Conservation (phyloP, 2,797 vertebrate genomes). For the Silurus lanzhouensis region DNA sequence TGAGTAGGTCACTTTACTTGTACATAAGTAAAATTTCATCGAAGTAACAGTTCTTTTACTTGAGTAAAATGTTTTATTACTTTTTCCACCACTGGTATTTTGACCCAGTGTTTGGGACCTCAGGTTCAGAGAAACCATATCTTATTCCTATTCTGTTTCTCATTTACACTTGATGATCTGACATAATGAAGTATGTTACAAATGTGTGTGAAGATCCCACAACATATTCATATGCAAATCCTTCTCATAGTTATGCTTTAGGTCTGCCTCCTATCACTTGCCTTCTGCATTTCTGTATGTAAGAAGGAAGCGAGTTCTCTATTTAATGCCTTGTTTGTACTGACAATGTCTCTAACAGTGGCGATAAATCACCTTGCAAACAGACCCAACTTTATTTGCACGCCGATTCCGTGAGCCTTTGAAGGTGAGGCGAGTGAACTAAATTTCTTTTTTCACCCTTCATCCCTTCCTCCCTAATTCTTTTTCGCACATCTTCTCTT, state of each 20-base stretch:
- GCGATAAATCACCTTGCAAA: conserved; percentile 49
- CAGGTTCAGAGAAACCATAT: not conserved
- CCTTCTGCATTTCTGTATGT: not conserved
- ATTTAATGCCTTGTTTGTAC: conserved; percentile 25
- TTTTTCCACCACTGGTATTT: no score
- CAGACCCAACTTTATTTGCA: conserved; percentile 48
- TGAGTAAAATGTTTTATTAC: no score
- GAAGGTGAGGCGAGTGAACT: conserved; percentile 43
- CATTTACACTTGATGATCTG: not conserved
- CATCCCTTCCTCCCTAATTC: conserved; percentile 30
- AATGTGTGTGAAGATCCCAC: not conserved
- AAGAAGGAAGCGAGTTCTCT: conserved; percentile 13
- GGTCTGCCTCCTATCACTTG: not conserved
- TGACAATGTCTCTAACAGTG: conserved; percentile 23
- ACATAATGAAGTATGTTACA: not conserved
- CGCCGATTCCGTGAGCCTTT: conserved; percentile 44
- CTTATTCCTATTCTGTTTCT: not conserved
- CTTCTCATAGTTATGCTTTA: not conserved
- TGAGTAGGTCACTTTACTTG: no score
- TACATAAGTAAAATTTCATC: no score
- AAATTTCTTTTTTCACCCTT: conserved; percentile 44
- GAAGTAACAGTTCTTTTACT: no score
- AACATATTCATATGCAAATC: conserved; percentile 16
- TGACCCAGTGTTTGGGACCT: no score
- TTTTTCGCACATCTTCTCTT: not conserved